Conservation (phyloP, 2,797 vertebrate genomes). For the Protosalanx chinensis region DNA sequence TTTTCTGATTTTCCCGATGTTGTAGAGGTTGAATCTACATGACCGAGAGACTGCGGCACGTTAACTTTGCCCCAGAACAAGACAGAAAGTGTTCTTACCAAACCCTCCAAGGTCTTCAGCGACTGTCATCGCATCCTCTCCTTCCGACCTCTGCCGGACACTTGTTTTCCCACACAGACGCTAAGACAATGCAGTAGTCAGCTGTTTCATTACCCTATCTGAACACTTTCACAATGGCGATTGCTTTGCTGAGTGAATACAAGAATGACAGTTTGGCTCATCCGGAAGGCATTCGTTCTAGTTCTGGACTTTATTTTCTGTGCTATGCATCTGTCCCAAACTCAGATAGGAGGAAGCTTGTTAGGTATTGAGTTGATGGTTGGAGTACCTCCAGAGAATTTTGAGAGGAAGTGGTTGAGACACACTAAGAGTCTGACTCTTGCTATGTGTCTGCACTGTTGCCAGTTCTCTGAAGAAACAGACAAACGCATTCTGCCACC, state of each 20-base stretch:
- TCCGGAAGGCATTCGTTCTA: background rate
- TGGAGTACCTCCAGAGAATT: conserved; percentile 22
- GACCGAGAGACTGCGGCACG: too few species aligned
- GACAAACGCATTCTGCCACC: background rate
- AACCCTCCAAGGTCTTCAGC: background rate
- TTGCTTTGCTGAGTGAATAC: background rate
- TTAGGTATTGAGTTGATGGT: conserved; percentile 22
- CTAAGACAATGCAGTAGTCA: background rate
- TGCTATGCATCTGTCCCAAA: background rate
- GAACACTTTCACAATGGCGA: background rate
- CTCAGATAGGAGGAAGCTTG: conserved; percentile 4
- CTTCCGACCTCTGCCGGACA: background rate
- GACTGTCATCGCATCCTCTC: background rate
- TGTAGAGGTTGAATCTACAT: too few species aligned
- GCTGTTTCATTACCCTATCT: background rate
- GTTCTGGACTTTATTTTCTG: background rate
- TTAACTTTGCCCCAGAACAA: background rate
- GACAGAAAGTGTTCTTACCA: conserved; percentile 4
- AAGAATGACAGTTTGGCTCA: background rate
- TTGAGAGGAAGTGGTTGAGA: conserved; percentile 62
- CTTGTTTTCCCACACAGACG: conserved; percentile 5
- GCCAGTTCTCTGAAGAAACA: background rate
- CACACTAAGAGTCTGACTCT: conserved; percentile 36
- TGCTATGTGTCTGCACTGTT: background rate
- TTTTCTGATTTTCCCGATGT: too few species aligned